A percentile compares a stretch with the other conserved stretches of the same genome.
phyloP scores from a whole-genome alignment of 1,140 invertebrate species.

The Chymomyza costata region DNA sequence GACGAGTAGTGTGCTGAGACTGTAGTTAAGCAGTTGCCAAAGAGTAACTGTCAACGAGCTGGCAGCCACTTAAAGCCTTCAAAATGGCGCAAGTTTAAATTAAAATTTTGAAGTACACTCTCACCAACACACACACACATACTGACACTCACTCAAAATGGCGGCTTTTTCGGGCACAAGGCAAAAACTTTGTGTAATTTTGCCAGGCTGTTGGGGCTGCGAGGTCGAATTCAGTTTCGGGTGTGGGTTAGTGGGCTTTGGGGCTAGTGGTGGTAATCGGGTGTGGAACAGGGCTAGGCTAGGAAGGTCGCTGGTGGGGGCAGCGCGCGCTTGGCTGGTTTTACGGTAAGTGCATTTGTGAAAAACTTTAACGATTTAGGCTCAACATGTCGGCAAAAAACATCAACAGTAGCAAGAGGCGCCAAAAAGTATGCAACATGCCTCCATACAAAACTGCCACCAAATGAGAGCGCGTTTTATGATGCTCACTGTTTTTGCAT shows the following conservation, averaged over 20 bases:
- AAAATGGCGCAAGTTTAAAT: constrained; percentile 74
- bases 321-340: constrained; percentile 31
- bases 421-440: constrained; percentile 53
- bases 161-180: constrained; percentile 55
- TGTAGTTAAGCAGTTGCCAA: constrained; percentile 34
- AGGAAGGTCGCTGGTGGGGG: background rate
- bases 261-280: background rate
- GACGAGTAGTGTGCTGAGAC: constrained; percentile 12
- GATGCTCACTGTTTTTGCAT: too few relatives aligned
- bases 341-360: constrained; percentile 66
- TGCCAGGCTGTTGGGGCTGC: constrained; percentile 27
- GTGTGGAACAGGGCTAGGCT: constrained; percentile 3
- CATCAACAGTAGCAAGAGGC: constrained; percentile 10
- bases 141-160: constrained; percentile 17
- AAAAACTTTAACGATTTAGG: constrained; percentile 73
- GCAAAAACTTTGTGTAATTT: constrained; percentile 67
- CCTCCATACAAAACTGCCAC: too few relatives aligned
- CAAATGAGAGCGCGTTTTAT: too few relatives aligned
- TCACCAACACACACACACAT: constrained; percentile 33
- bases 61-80: constrained; percentile 72
- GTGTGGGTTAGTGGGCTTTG: background rate
- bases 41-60: constrained; percentile 71
- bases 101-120: constrained; percentile 71
- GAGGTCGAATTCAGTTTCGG: too few relatives aligned
- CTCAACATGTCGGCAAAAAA: constrained; percentile 63